Base-by-base conservation (phyloP, 2,888 invertebrate species). In the Cremastinae sp. region DNA sequence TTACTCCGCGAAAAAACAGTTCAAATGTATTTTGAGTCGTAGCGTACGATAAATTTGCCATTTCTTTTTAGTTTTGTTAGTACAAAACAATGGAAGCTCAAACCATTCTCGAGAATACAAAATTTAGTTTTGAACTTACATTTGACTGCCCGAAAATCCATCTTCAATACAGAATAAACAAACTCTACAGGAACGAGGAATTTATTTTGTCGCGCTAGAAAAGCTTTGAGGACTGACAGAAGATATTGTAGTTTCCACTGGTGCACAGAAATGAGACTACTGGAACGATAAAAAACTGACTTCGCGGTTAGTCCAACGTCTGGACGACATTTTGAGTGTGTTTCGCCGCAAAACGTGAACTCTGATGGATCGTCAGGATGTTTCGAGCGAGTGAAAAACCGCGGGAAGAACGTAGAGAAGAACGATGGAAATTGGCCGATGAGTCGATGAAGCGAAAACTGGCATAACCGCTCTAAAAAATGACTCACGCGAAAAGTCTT, bases 381-480 rank as follows among this genome's bases (percentile, higher is more conserved):
- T 59, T 22, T 3, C 2, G 53, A 45, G 3, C 35, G n/a, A 14
- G 10, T 14, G 22, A 47, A 55, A 62, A 56, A 55, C 14, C 16
- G 43, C 41, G 20, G 51, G 53, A 43, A 14, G 10, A 28, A 9
- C 18, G 39, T 65, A 1, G 41, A 7, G 2, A n/a, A 35, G 37
- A 9, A 12, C 16, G 9, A 2, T 16, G 16, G 16, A n/a, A 55
- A 9, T 28, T 28, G 74, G 9, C 51, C 58, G 55, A 35, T 59
- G 70, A 20, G 70, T 51, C 69, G 53, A 71, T 72, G 77, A 75
- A 79, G 80, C 76, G 61, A 35, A 61, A 64, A 74, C 82, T 75
- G 75, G 70, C 76, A 81, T 80, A 79, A 22, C 51, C 9, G 39
- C 41, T 0, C 16, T 9, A 2, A n/a, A n/a, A 41, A 41, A 41